These are phyloP conservation scores for Lamellibrachia satsuma DNA, from an alignment of 2,888 invertebrate species.

Conservation along the genomic window DNA sequence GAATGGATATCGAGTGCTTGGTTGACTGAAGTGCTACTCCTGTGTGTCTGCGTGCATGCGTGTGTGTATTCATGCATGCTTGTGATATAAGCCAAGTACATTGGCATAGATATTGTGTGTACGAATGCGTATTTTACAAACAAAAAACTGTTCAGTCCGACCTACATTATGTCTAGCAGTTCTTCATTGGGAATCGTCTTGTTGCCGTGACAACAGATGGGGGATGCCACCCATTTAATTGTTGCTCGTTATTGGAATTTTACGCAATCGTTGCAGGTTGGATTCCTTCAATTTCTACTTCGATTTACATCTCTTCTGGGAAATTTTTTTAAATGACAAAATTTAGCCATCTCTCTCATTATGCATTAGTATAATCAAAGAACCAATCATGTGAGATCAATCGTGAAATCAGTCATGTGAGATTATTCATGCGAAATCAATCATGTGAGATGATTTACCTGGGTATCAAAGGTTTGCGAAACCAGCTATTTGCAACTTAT, in stretches of 20 bases:
- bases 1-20: neutral
- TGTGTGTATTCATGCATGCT: slow-evolving; percentile 2
- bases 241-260: neutral
- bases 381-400: too few relatives aligned
- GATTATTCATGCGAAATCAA: neutral
- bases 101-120: slow-evolving; percentile 13
- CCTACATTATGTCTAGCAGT: neutral
- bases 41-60: neutral
- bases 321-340: neutral
- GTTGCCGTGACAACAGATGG: neutral
- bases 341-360: neutral
- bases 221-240: neutral
- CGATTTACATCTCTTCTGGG: neutral
- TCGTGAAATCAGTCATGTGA: too few relatives aligned
- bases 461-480: neutral
- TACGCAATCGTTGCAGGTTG: neutral
- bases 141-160: neutral
- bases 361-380: too few relatives aligned
- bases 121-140: neutral
- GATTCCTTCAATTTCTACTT: neutral
- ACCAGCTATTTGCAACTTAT: neutral
- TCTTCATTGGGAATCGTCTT: neutral
- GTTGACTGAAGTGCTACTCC: slow-evolving; percentile 1
- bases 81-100: neutral
- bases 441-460: neutral